These are phyloP conservation scores for Brachynemurus nebulosus DNA, from an alignment of 2,888 invertebrate genomes.

Conservation along the genomic window DNA sequence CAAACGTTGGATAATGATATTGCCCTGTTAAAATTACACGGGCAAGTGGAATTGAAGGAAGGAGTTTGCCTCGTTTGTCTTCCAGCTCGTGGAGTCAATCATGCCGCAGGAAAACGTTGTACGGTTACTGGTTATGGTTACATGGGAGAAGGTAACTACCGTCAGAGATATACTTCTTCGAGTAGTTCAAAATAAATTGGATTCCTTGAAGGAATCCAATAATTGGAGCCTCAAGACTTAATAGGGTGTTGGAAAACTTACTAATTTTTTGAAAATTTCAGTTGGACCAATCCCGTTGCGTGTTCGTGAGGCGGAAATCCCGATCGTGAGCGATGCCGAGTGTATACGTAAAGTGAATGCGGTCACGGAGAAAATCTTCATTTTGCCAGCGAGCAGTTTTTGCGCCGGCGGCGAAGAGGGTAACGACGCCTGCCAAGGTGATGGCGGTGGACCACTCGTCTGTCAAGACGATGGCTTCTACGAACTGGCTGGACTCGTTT, in stretches of 20 bases:
- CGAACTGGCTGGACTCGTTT: slow-evolving; percentile 84
- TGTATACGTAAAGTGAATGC: slow-evolving; percentile 87
- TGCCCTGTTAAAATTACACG: slow-evolving; percentile 76
- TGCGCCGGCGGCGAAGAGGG: slow-evolving; percentile 89
- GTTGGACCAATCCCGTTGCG: slow-evolving; percentile 83
- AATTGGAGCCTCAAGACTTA: background rate
- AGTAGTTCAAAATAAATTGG: background rate
- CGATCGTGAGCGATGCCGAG: slow-evolving; percentile 84
- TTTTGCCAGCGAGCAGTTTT: slow-evolving; percentile 83
- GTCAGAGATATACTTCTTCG: background rate
- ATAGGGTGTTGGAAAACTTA: background rate
- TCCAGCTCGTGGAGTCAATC: slow-evolving; percentile 77
- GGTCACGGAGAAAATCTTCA: slow-evolving; percentile 89
- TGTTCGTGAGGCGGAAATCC: slow-evolving; percentile 81
- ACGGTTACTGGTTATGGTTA: slow-evolving; percentile 91
- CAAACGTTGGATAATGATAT: slow-evolving; percentile 91
- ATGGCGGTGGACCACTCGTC: slow-evolving; percentile 86
- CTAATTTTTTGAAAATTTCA: slow-evolving; percentile 26
- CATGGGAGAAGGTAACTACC: slow-evolving; percentile 71
- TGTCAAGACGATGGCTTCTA: slow-evolving; percentile 89
- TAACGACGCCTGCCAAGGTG: slow-evolving; percentile 91
- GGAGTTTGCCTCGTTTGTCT: slow-evolving; percentile 77
- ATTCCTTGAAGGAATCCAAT: background rate
- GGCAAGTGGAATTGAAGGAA: slow-evolving; percentile 76
- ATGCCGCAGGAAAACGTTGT: slow-evolving; percentile 80